Conservation (phyloP, 2,113 vertebrate species). For the Delphinapterus leucas region DNA sequence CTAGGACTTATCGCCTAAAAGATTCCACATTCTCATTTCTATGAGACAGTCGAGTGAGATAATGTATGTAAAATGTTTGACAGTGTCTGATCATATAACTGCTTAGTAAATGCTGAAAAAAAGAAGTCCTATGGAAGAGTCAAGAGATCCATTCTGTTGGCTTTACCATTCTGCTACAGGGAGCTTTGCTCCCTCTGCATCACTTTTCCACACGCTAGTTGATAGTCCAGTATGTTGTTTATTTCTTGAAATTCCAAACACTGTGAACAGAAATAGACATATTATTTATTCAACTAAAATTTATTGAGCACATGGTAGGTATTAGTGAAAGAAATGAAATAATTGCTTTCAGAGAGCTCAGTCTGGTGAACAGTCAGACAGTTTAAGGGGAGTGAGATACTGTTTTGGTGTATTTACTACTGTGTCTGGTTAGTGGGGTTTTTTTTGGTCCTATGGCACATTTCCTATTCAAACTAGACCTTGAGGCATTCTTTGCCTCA, state of each 20-base stretch:
- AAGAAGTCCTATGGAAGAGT: neutral
- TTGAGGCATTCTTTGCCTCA: neutral
- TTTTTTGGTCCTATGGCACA: neutral
- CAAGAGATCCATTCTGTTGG: neutral
- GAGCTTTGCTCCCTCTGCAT: neutral
- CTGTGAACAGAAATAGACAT: neutral
- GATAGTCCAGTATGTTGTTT: neutral
- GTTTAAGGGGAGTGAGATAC: neutral
- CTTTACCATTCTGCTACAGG: neutral
- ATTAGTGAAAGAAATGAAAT: slow-evolving; percentile 11
- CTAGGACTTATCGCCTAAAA: neutral
- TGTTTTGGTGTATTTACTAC: neutral
- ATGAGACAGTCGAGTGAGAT: neutral
- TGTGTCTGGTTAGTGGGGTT: neutral
- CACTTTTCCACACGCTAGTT: neutral
- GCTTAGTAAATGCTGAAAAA: neutral
- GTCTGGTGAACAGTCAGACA: neutral
- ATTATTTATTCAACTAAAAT: neutral
- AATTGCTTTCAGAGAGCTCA: neutral
- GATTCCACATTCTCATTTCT: neutral
- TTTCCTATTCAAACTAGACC: neutral
- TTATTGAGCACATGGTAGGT: neutral
- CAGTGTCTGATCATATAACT: neutral
- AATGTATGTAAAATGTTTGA: neutral
- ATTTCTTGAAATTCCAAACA: slow-evolving; percentile 30